Base-by-base conservation (phyloP, 2,113 vertebrate genomes). In the Menura novaehollandiae region DNA sequence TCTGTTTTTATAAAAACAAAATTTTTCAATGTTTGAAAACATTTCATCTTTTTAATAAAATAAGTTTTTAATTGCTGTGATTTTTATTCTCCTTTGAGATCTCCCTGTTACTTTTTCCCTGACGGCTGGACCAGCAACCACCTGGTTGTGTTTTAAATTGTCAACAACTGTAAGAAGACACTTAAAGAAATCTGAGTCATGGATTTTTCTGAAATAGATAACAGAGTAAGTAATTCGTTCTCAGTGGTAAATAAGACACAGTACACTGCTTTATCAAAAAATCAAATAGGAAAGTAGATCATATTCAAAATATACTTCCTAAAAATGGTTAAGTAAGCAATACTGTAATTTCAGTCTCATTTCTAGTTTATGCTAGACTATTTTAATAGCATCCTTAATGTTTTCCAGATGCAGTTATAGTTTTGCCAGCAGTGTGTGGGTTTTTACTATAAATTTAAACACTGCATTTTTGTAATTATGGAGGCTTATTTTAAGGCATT, bases 391-490 rank as follows among this genome's bases (percentile, higher is more conserved):
- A 97, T 96, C 96, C 96, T 96, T 98, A 97, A 98, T 98, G 98
- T 96, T 97, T 98, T 98, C 98, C 99, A 99, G 99, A 98, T 99
- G 98, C 96, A 94, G 93, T 37, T 88, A 91, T 69, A 87, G 97
- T 96, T 95, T 98, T 98, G 98, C 98, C 98, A 98, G 98, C 96
- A 98, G 96, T 95, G 97, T 99, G 98, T 97, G 98, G 99, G 98
- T 98, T 98, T 98, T 97, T 97, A 98, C 98, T 99, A 98, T 99
- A 99, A 99, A 99, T 98, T 99, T 98, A 99, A 99, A 99, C 99
- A 98, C 98, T 97, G 98, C 97, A 98, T 98, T 98, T 98, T 97
- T 98, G 98, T 98, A 98, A 98, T 98, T 98, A 98, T 95, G 97
- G 98, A 97, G 97, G 97, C 98, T 97, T 94, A 98, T 98, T 98